Conservation (phyloP, 2,797 vertebrate genomes). For the Sylvilagus floridanus region DNA sequence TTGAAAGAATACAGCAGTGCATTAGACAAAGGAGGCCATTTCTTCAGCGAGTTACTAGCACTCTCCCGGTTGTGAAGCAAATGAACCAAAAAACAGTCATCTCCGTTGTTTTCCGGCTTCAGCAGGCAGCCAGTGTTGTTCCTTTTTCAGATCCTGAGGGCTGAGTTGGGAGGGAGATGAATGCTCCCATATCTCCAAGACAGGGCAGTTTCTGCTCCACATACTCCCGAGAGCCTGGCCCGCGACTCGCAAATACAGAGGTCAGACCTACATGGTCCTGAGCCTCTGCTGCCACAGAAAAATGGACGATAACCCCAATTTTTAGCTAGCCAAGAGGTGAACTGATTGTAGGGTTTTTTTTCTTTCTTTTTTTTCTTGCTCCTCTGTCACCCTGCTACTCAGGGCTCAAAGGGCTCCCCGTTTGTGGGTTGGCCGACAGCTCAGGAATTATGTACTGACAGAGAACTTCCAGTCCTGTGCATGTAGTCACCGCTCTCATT, state of each 20-base stretch:
- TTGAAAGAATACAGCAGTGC: not conserved
- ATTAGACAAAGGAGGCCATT: not conserved
- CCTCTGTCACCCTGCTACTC: not conserved
- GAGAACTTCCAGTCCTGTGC: not conserved
- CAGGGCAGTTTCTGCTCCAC: not conserved
- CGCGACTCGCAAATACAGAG: slow-evolving; percentile 38
- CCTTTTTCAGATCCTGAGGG: slow-evolving; percentile 50
- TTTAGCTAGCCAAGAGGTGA: not conserved
- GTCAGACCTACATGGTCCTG: not conserved
- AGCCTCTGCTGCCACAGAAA: not conserved
- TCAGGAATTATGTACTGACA: not conserved
- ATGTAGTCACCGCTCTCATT: not conserved
- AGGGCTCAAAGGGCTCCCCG: not conserved
- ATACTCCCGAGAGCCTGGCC: slow-evolving; percentile 35
- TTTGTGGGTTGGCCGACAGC: not conserved
- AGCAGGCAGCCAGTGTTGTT: slow-evolving; percentile 29
- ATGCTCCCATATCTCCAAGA: slow-evolving; percentile 50
- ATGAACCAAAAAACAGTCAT: slow-evolving; percentile 58
- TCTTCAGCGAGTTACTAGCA: slow-evolving; percentile 10
- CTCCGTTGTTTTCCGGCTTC: slow-evolving; percentile 56
- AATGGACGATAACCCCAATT: not conserved
- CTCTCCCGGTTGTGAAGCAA: slow-evolving; percentile 63
- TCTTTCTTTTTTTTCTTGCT: not conserved
- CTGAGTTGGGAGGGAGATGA: slow-evolving; percentile 42
- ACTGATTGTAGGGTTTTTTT: not conserved